These are phyloP conservation scores for Kryptolebias marmoratus DNA, from an alignment of 2,113 vertebrate genomes.

Conservation along the genomic window DNA sequence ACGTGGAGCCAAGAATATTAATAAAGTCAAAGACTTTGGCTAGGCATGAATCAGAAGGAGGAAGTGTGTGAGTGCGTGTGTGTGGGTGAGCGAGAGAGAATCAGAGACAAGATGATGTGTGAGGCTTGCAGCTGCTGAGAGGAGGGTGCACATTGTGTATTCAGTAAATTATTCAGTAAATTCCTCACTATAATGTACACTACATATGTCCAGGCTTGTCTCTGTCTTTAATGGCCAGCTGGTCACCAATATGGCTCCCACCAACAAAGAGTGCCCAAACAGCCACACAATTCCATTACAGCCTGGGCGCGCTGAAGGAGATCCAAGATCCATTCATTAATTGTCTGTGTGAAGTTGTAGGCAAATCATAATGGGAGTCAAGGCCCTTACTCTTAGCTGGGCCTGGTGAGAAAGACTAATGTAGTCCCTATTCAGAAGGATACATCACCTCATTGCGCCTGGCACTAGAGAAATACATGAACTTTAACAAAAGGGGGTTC, in stretches of 20 bases:
- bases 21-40: slow-evolving; percentile 75
- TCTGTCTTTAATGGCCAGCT: slow-evolving; percentile 83
- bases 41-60: slow-evolving; percentile 71
- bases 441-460: slow-evolving; percentile 79
- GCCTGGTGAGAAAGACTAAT: slow-evolving; percentile 75
- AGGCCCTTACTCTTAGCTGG: slow-evolving; percentile 71
- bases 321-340: slow-evolving; percentile 83
- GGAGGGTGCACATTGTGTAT: slow-evolving; percentile 72
- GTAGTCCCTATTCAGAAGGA: slow-evolving; percentile 78
- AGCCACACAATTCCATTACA: slow-evolving; percentile 79
- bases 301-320: slow-evolving; percentile 71
- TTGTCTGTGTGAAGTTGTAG: slow-evolving; percentile 82
- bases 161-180: slow-evolving; percentile 85
- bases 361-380: slow-evolving; percentile 82
- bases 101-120: slow-evolving; percentile 57
- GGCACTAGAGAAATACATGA: slow-evolving; percentile 80
- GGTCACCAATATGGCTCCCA: slow-evolving; percentile 83
- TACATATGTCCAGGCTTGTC: slow-evolving; percentile 82
- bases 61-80: slow-evolving; percentile 15
- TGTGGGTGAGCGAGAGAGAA: background rate
- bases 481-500: slow-evolving; percentile 83
- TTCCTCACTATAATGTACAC: slow-evolving; percentile 82
- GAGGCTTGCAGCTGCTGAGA: slow-evolving; percentile 69
- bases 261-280: slow-evolving; percentile 76
- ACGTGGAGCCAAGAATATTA: slow-evolving; percentile 73